These are phyloP conservation scores for Scaptomyza hsui DNA, from an alignment of 1,140 invertebrate species.

Conservation along the genomic window DNA sequence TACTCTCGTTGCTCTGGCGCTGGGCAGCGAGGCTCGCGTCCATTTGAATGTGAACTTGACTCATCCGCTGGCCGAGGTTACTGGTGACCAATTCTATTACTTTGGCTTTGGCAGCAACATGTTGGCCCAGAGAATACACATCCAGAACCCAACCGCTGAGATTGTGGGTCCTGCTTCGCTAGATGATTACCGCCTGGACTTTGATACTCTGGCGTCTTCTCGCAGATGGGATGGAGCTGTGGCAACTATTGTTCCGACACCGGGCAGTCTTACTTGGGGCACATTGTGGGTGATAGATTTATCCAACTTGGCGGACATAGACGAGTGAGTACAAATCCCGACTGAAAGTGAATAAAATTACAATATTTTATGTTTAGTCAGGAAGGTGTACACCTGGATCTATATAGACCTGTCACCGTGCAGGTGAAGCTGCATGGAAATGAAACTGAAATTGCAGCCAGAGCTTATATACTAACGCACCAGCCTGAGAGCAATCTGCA, in stretches of 20 bases:
- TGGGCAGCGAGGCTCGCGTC: not conserved
- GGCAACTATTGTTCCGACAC: slow-evolving; percentile 70
- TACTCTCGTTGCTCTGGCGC: not conserved
- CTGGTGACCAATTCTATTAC: slow-evolving; percentile 64
- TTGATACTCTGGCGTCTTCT: slow-evolving; percentile 23
- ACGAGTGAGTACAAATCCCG: slow-evolving; percentile 47
- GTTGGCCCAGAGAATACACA: slow-evolving; percentile 66
- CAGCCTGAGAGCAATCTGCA: slow-evolving; percentile 56
- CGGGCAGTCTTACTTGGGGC: slow-evolving; percentile 50
- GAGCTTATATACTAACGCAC: slow-evolving; percentile 58
- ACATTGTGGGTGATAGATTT: slow-evolving; percentile 73
- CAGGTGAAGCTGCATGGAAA: slow-evolving; percentile 36
- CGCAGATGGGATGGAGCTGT: slow-evolving; percentile 61
- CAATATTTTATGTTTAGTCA: slow-evolving; percentile 43
- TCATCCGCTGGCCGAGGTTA: slow-evolving; percentile 52
- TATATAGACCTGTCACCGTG: slow-evolving; percentile 56
- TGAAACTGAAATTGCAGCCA: slow-evolving; percentile 20
- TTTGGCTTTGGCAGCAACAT: slow-evolving; percentile 80
- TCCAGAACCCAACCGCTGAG: slow-evolving; percentile 57
- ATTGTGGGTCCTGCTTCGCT: slow-evolving; percentile 46
- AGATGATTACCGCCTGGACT: slow-evolving; percentile 66
- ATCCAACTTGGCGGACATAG: slow-evolving; percentile 58
- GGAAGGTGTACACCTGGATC: slow-evolving; percentile 55
- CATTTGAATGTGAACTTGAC: not conserved
- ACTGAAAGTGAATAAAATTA: not conserved